phyloP scores from a whole-genome alignment of 2,797 vertebrate species.

The Enteromius fasciolatus region DNA sequence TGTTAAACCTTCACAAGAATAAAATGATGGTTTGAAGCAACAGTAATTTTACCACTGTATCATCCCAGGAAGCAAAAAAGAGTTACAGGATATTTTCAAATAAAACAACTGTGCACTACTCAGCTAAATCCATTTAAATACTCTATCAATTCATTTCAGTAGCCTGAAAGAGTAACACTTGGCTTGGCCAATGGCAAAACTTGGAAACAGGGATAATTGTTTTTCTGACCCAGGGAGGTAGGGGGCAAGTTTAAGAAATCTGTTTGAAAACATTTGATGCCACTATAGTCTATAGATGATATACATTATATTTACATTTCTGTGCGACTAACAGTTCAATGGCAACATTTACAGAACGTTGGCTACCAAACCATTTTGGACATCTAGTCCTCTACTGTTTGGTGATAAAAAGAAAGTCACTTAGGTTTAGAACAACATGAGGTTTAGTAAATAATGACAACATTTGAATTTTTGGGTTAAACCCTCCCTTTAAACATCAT shows the following conservation, averaged over 20 bases:
- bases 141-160: not conserved
- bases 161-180: not conserved
- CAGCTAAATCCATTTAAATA: not conserved
- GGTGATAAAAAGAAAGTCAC: not conserved
- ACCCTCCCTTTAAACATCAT: not conserved
- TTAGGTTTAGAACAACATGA: not conserved
- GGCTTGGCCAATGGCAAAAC: not conserved
- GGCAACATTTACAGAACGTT: not conserved
- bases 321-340: not conserved
- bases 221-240: not conserved
- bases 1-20: slow-evolving; percentile 32
- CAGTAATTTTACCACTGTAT: slow-evolving; percentile 11
- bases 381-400: not conserved
- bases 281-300: not conserved
- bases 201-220: not conserved
- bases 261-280: not conserved
- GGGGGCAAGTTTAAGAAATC: not conserved
- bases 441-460: not conserved
- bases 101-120: slow-evolving; percentile 20
- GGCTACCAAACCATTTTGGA: not conserved
- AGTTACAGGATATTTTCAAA: slow-evolving; percentile 7
- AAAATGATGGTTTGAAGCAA: slow-evolving; percentile 32
- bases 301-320: not conserved
- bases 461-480: not conserved
- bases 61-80: not conserved